phyloP scores from a whole-genome alignment of 1,140 invertebrate genomes.

The Phymastichus coffea region DNA sequence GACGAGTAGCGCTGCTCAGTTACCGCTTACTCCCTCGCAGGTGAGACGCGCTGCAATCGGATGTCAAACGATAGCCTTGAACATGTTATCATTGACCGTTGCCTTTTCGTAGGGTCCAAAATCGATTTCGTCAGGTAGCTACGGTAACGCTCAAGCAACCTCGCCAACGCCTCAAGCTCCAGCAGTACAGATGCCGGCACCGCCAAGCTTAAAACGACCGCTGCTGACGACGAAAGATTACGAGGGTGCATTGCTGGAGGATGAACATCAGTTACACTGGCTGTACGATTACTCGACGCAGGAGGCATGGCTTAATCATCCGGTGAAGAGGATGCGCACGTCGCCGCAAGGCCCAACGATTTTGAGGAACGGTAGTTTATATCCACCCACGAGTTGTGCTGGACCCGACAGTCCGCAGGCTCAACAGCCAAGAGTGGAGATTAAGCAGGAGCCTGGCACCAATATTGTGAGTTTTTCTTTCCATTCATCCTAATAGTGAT shows the following conservation, averaged over 20 bases:
- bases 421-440: slow-evolving; percentile 32
- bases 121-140: slow-evolving; percentile 45
- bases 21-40: slow-evolving; percentile 57
- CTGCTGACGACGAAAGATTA: slow-evolving; percentile 70
- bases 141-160: slow-evolving; percentile 60
- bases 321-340: slow-evolving; percentile 73
- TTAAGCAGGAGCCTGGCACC: slow-evolving; percentile 52
- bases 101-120: slow-evolving; percentile 43
- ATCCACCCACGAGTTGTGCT: slow-evolving; percentile 17
- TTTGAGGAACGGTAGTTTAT: slow-evolving; percentile 14
- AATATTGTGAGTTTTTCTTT: slow-evolving; percentile 40
- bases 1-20: slow-evolving; percentile 50
- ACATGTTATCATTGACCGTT: too few relatives aligned
- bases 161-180: slow-evolving; percentile 44
- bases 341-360: not conserved
- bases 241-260: slow-evolving; percentile 72
- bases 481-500: too few relatives aligned
- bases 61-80: too few relatives aligned
- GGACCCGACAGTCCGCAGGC: not conserved
- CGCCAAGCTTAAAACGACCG: slow-evolving; percentile 63
- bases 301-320: slow-evolving; percentile 84
- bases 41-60: too few relatives aligned
- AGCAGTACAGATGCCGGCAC: slow-evolving; percentile 1
- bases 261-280: slow-evolving; percentile 78
- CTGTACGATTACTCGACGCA: slow-evolving; percentile 86